These are phyloP conservation scores for Oikopleura dioica DNA, from an alignment of 23 tunicate genomes.

Conservation along the genomic window DNA sequence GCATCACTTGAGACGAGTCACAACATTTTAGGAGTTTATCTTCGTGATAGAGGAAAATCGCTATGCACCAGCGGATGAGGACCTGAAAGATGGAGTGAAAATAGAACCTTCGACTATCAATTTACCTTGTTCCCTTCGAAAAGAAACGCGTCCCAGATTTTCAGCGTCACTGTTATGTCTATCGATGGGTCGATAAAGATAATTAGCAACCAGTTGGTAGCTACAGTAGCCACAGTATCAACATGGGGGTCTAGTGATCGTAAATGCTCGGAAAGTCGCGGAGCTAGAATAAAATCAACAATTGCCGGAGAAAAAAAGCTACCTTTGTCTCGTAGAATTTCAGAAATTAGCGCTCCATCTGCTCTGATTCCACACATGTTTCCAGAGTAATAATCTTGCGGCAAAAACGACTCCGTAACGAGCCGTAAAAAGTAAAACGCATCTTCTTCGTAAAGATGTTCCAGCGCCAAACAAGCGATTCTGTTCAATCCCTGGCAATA, in stretches of 20 bases:
- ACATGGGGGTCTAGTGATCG: neutral
- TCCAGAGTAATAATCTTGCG: neutral
- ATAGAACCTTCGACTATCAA: too few species aligned
- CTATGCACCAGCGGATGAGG: neutral
- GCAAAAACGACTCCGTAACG: neutral
- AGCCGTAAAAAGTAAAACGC: conserved; percentile 4
- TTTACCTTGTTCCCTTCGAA: conserved; percentile 4
- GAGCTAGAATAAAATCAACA: neutral
- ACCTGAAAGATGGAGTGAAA: too few species aligned
- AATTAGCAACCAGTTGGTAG: neutral
- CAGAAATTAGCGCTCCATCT: neutral
- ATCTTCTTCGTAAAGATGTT: conserved; percentile 10
- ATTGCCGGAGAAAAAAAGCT: neutral
- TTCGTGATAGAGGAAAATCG: neutral
- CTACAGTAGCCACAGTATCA: neutral
- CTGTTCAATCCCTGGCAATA: conserved; percentile 4
- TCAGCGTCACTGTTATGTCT: neutral
- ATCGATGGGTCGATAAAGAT: conserved; percentile 6
- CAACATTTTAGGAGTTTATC: neutral
- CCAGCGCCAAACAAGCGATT: conserved; percentile 6
- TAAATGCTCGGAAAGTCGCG: neutral
- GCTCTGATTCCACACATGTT: neutral
- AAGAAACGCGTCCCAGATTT: conserved; percentile 8
- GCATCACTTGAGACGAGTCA: conserved; percentile 1
- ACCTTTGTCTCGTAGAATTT: conserved; percentile 1